Conservation (phyloP, 37 sponge, comb jelly and placozoan species). For the Corticium candelabrum region DNA sequence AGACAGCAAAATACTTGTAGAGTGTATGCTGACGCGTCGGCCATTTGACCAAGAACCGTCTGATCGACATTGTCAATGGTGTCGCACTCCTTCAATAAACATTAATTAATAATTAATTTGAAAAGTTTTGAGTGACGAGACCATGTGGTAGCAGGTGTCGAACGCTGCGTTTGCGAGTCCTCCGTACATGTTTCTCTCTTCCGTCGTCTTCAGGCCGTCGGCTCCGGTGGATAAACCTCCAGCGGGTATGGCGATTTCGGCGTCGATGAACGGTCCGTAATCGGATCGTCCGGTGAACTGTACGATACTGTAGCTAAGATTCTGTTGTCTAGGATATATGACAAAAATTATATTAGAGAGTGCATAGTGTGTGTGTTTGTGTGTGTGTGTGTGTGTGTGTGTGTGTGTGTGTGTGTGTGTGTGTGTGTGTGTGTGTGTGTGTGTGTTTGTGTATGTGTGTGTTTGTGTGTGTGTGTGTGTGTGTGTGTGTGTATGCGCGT, state of each 20-base stretch:
- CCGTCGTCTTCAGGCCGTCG: conserved; percentile 47
- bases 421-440: conserved; percentile 5
- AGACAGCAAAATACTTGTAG: conserved; percentile 39
- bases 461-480: too few species aligned
- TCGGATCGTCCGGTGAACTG: conserved; percentile 74
- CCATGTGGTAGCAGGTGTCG: conserved; percentile 78
- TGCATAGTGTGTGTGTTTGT: too few species aligned
- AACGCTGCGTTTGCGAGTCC: conserved; percentile 56
- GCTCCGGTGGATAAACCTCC: conserved; percentile 70
- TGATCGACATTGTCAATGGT: conserved; percentile 51
- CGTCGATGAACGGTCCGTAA: conserved; percentile 70
- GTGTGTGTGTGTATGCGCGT: background rate
- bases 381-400: too few species aligned
- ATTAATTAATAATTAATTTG: background rate
- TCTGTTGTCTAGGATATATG: conserved; percentile 6
- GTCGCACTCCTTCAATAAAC: conserved; percentile 50
- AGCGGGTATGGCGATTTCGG: conserved; percentile 28
- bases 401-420: conserved; percentile 5
- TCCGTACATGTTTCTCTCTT: conserved; percentile 32
- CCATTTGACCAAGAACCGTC: conserved; percentile 36
- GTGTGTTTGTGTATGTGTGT: too few species aligned
- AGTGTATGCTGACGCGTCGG: conserved; percentile 49
- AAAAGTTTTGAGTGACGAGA: background rate
- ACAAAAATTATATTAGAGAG: background rate
- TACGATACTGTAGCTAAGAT: conserved; percentile 19